Evolutionary conservation across 2,113 vertebrate species (phyloP).

Genomic region (Chionomys nivalis): DNA sequence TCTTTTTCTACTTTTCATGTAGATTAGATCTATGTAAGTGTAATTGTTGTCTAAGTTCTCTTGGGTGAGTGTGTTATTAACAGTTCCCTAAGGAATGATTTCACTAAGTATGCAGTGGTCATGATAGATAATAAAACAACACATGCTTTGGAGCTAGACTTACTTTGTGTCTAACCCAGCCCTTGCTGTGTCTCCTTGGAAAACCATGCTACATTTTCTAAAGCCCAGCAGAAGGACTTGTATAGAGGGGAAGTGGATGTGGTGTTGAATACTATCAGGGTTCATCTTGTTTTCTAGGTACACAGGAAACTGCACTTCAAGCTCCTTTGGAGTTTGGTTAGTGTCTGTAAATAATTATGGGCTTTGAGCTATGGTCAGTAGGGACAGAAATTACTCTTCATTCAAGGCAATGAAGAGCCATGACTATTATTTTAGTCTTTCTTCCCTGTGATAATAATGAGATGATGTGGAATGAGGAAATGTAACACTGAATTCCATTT

Average conservation of each 20-base stretch:
- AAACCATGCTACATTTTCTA: background rate
- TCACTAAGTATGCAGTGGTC: background rate
- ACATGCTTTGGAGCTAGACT: background rate
- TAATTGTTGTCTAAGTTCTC: no score
- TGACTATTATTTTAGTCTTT: background rate
- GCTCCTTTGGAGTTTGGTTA: background rate
- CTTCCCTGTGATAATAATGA: background rate
- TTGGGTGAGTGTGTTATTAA: background rate
- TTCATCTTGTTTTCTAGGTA: background rate
- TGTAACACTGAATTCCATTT: background rate
- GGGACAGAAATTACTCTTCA: background rate
- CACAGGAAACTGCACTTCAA: background rate
- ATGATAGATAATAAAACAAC: background rate
- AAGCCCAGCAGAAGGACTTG: background rate
- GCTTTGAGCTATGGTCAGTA: background rate
- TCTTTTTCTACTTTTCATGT: no score
- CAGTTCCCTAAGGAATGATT: slow-evolving; percentile 14
- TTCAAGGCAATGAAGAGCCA: background rate
- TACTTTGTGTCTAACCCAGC: background rate
- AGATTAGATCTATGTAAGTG: no score
- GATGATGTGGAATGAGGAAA: background rate
- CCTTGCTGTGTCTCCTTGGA: background rate
- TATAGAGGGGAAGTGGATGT: background rate
- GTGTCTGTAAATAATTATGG: background rate
- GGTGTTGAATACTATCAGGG: background rate